These are phyloP conservation scores for Corythornis leucogaster DNA, from an alignment of 2,797 vertebrate genomes.

Conservation along the genomic window DNA sequence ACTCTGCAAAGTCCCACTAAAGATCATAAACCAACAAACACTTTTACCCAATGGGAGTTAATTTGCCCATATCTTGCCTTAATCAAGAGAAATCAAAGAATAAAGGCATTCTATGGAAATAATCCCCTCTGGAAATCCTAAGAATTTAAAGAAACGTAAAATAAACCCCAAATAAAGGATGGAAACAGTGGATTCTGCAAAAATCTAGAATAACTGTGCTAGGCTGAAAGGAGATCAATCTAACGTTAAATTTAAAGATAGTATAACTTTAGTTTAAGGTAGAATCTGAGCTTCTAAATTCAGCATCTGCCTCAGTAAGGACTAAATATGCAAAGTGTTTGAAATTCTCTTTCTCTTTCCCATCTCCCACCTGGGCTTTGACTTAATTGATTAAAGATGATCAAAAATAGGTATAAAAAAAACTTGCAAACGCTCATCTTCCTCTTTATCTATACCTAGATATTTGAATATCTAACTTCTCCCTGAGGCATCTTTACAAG, in stretches of 20 bases:
- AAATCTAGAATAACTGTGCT: background rate
- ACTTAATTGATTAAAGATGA: constrained; percentile 16
- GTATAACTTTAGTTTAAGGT: background rate
- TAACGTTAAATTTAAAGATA: background rate
- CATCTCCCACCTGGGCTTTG: background rate
- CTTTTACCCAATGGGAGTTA: background rate
- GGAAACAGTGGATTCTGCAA: background rate
- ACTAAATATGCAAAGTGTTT: background rate
- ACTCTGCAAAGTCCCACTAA: accelerated
- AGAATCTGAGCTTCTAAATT: background rate
- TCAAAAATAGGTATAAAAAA: constrained; percentile 19
- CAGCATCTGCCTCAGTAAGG: background rate
- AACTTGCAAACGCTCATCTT: background rate
- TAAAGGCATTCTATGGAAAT: background rate
- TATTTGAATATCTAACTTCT: constrained; percentile 21
- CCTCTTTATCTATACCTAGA: background rate
- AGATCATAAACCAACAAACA: background rate
- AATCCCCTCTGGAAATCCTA: background rate
- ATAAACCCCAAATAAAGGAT: background rate
- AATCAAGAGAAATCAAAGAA: background rate
- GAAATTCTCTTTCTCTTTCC: background rate
- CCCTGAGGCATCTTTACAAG: constrained; percentile 12
- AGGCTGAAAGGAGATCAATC: background rate
- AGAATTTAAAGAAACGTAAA: background rate
- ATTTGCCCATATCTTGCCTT: background rate